These are phyloP conservation scores for Embidobia sp. DNA, from an alignment of 2,888 invertebrate species.

Conservation along the genomic window DNA sequence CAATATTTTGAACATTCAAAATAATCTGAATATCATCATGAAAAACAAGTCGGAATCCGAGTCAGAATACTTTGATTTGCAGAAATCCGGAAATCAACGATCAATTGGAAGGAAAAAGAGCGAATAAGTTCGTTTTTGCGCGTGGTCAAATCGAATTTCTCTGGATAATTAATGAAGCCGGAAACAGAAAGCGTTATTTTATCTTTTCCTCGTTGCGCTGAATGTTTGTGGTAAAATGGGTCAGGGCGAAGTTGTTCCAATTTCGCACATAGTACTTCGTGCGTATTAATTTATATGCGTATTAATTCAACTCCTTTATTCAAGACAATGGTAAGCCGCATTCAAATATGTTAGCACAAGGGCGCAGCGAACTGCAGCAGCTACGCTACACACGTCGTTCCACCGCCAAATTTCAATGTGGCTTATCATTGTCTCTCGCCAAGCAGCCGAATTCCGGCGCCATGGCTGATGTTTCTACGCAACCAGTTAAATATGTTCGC, in stretches of 20 bases:
- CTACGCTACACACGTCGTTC: conserved; percentile 36
- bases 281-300: conserved; percentile 56
- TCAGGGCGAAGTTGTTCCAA: conserved; percentile 37
- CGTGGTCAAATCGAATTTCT: too few species aligned
- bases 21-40: too few species aligned
- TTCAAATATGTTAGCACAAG: conserved; percentile 34
- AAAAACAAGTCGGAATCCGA: too few species aligned
- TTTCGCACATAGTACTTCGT: conserved; percentile 25
- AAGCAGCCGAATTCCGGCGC: conserved; percentile 35
- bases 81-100: too few species aligned
- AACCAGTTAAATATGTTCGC: conserved; percentile 35
- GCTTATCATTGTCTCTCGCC: conserved; percentile 51
- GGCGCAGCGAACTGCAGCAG: conserved; percentile 11
- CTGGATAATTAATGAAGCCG: too few species aligned
- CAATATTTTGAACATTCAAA: too few species aligned
- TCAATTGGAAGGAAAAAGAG: too few species aligned
- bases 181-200: too few species aligned
- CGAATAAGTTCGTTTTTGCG: too few species aligned
- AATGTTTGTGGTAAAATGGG: conserved; percentile 22
- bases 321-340: conserved; percentile 51
- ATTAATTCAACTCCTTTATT: conserved; percentile 59
- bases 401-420: conserved; percentile 34
- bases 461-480: conserved; percentile 29
- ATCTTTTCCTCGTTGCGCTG: too few species aligned
- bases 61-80: too few species aligned